Percentiles rank a stretch among this genome's conserved stretches.
Conservation (phyloP, 2,113 vertebrate species). For the Cyprinodon tularosa region DNA sequence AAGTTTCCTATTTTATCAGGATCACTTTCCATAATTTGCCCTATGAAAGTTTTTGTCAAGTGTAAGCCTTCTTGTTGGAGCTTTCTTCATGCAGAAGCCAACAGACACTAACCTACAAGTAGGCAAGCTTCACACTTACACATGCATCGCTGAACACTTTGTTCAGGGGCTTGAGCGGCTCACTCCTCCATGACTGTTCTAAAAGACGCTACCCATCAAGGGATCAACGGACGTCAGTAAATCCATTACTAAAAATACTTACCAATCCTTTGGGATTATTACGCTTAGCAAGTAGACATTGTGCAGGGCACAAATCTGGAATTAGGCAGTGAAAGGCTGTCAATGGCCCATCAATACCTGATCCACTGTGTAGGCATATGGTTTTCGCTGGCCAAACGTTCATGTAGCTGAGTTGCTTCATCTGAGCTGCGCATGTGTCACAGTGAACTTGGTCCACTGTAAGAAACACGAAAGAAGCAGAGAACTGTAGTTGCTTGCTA, state of each 20-base stretch:
- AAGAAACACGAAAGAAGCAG: background rate
- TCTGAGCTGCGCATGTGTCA: constrained; percentile 10
- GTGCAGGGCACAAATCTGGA: constrained; percentile 72
- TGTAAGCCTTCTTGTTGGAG: background rate
- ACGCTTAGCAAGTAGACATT: constrained; percentile 72
- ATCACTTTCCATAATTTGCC: background rate
- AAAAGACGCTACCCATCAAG: constrained; percentile 68
- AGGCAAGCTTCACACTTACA: constrained; percentile 10
- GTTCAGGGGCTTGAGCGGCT: constrained; percentile 15
- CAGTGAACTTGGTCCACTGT: constrained; percentile 3
- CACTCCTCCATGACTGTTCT: constrained; percentile 47
- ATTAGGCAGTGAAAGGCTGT: constrained; percentile 71
- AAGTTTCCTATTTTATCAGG: background rate
- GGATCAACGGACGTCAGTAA: constrained; percentile 74
- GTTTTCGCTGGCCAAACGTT: constrained; percentile 30
- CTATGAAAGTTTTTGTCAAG: background rate
- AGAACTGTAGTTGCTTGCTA: background rate
- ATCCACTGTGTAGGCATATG: constrained; percentile 57
- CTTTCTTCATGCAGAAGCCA: background rate
- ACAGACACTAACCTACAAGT: background rate
- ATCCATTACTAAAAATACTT: constrained; percentile 81
- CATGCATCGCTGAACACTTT: constrained; percentile 20
- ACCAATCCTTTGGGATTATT: constrained; percentile 79
- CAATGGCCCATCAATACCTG: constrained; percentile 67
- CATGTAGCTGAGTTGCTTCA: constrained; percentile 11